Conservation (phyloP, 2,888 invertebrate genomes). For the Orthosia gothica region DNA sequence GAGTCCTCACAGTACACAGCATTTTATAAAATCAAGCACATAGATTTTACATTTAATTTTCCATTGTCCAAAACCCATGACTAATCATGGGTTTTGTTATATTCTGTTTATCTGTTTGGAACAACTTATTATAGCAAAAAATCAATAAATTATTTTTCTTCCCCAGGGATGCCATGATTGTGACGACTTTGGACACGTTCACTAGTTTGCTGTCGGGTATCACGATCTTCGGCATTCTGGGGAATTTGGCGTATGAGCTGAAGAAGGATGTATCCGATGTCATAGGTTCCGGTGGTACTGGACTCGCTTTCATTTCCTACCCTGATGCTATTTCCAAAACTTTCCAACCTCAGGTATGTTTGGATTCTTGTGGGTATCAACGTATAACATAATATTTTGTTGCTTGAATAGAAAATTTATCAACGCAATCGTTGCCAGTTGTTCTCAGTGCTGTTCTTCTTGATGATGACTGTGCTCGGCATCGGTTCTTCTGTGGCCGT, state of each 20-base stretch:
- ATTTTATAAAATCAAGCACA: too few species aligned
- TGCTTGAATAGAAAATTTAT: not conserved
- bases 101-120: too few species aligned
- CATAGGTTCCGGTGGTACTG: slow-evolving; percentile 94
- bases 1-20: too few species aligned
- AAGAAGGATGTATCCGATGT: slow-evolving; percentile 92
- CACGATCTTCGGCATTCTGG: slow-evolving; percentile 96
- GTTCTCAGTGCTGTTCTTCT: slow-evolving; percentile 95
- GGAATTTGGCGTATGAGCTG: slow-evolving; percentile 94
- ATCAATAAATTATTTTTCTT: not conserved
- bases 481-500: slow-evolving; percentile 95
- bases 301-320: slow-evolving; percentile 96
- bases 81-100: too few species aligned
- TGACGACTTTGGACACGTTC: slow-evolving; percentile 95
- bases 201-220: slow-evolving; percentile 96
- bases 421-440: slow-evolving; percentile 83
- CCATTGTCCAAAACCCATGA: too few species aligned
- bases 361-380: not conserved
- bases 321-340: slow-evolving; percentile 96
- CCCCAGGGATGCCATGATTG: slow-evolving; percentile 95
- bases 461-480: slow-evolving; percentile 96
- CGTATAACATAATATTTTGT: too few species aligned
- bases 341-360: slow-evolving; percentile 93
- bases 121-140: not conserved
- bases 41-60: too few species aligned